A percentile compares a stretch with the other conserved stretches of the same genome.
phyloP scores from a whole-genome alignment of 1,140 invertebrate species.

The Drosophila athabasca region DNA sequence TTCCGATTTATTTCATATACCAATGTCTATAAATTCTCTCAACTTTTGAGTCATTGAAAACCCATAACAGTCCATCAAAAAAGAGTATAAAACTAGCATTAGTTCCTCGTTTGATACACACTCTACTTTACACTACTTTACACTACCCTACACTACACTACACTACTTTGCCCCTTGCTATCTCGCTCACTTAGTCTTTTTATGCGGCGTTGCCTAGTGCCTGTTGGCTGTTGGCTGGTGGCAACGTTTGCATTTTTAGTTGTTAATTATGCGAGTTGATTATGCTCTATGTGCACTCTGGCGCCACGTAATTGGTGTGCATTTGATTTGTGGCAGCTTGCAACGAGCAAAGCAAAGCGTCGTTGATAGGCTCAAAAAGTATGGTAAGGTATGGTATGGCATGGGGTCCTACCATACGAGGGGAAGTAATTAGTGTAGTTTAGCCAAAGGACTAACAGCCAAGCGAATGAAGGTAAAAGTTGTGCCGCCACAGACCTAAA shows the following conservation, averaged over 20 bases:
- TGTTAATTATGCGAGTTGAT: constrained; percentile 81
- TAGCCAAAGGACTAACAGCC: constrained; percentile 55
- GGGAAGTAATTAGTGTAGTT: constrained; percentile 80
- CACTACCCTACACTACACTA: neutral
- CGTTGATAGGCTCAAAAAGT: constrained; percentile 54
- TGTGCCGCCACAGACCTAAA: constrained; percentile 8
- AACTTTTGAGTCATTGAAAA: too few relatives aligned
- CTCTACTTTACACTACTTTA: neutral
- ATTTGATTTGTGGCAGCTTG: constrained; percentile 78
- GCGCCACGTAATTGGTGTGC: constrained; percentile 80
- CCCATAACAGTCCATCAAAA: too few relatives aligned
- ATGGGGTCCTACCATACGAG: constrained; percentile 10
- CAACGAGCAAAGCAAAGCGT: constrained; percentile 43
- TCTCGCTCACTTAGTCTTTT: constrained; percentile 19
- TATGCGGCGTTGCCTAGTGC: constrained; percentile 17
- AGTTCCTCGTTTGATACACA: constrained; percentile 69
- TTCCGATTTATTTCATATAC: too few relatives aligned
- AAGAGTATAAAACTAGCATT: constrained; percentile 27
- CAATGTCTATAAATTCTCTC: too few relatives aligned
- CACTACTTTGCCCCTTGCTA: neutral
- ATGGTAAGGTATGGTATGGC: too few relatives aligned
- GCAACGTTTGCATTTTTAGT: constrained; percentile 72
- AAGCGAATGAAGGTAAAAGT: constrained; percentile 68
- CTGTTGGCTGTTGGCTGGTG: neutral
- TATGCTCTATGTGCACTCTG: constrained; percentile 75